Evolutionary conservation across 2,113 vertebrate genomes (phyloP), one percentile per base, ranked within the genome.

Genomic region (Patagioenas fasciata): DNA sequence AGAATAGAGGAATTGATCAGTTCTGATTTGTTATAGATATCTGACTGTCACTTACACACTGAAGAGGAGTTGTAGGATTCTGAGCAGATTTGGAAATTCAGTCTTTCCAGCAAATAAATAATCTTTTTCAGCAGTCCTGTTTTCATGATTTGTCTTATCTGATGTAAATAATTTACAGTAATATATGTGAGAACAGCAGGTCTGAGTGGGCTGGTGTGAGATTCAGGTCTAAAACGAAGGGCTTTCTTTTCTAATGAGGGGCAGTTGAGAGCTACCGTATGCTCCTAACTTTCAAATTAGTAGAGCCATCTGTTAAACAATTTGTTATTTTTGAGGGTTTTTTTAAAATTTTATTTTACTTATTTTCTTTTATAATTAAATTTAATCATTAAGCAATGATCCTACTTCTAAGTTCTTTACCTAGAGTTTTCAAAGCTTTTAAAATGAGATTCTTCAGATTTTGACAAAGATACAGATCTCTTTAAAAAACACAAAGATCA

Each of bases 161-260:
- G 71, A 94, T 97, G 95, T 97, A 98, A 98, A 98, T 97, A 98
- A 97, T 97, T 98, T 97, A 97, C 81, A 86, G 80, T 96, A 97
- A 95, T 97, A 96, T 91, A 95, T 96, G 94, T 97, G 93, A 96
- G 95, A 98, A 97, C 97, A 98, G 97, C 91, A 53, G 97, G 97
- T 96, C 91, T 98, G 95, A 96, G 97, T 98, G 87, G 97, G 97
- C 56, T 88, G 91, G 81, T 97, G 78, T 87, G 91, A 95, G 57
- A 83, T 96, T 96, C 12, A 6, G 88, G 94, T 96, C 91, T 97
- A 98, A 97, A 97, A 96, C 94, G 95, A 97, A 97, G 80, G 93
- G 87, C 92, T 91, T 65, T 97, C 66, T 98, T 96, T 96, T 96
- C 88, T 97, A 98, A 97, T 97, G 95, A 97, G 95, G 97, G 97